Percentiles rank a stretch among this genome's conserved stretches.
These are phyloP conservation scores for Callyntrura guangdongensis DNA, from an alignment of 2,888 invertebrate species.

Conservation along the genomic window DNA sequence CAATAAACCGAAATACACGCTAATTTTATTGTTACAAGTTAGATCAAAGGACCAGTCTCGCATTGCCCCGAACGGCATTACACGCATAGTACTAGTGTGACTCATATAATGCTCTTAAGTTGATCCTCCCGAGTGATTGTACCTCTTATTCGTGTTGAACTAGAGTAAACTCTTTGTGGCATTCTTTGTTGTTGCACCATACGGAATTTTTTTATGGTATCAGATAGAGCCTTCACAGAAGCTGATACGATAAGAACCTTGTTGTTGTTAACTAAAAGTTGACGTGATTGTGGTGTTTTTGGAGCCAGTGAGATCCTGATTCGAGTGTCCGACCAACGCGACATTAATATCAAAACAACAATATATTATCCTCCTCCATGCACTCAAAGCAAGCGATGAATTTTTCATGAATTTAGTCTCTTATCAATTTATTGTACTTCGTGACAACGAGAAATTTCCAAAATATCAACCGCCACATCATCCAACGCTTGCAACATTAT, in stretches of 20 bases:
- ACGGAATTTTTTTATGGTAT: constrained; percentile 71
- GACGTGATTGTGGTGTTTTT: constrained; percentile 55
- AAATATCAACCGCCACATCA: neutral
- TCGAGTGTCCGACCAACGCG: constrained; percentile 54
- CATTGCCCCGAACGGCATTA: constrained; percentile 23
- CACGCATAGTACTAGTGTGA: neutral
- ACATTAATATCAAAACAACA: constrained; percentile 22
- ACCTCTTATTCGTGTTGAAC: constrained; percentile 13
- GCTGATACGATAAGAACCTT: constrained; percentile 63
- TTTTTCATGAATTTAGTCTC: constrained; percentile 31
- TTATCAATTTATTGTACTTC: constrained; percentile 27
- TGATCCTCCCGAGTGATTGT: neutral
- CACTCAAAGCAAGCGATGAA: neutral
- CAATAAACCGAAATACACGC: too few relatives aligned
- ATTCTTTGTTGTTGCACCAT: constrained; percentile 36
- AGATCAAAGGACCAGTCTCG: constrained; percentile 2
- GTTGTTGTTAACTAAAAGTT: constrained; percentile 63
- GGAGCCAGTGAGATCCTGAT: constrained; percentile 73
- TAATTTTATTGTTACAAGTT: too few relatives aligned
- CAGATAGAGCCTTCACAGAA: constrained; percentile 61
- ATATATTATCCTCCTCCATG: constrained; percentile 6
- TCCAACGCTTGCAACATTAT: neutral
- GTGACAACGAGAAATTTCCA: constrained; percentile 50
- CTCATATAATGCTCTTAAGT: neutral
- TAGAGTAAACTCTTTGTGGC: constrained; percentile 44